These are phyloP conservation scores for Microctenopoma stevenorrisi DNA, from an alignment of 2,797 vertebrate species.

Conservation along the genomic window DNA sequence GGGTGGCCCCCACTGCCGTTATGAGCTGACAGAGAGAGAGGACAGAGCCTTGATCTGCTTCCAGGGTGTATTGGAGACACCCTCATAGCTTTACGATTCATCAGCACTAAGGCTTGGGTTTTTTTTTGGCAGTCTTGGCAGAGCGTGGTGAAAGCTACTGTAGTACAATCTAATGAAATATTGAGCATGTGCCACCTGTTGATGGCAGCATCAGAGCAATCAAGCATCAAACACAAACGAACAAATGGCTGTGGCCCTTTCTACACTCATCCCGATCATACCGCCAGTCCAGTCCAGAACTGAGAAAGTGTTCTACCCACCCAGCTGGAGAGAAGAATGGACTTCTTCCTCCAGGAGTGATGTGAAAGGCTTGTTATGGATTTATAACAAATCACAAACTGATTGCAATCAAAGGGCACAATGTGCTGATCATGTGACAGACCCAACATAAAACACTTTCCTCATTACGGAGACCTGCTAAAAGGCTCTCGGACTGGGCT, in stretches of 20 bases:
- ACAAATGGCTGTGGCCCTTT: constrained; percentile 32
- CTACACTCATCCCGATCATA: constrained; percentile 25
- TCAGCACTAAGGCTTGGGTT: constrained; percentile 17
- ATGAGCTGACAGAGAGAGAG: constrained; percentile 15
- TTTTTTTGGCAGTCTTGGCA: constrained; percentile 32
- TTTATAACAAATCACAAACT: constrained; percentile 32
- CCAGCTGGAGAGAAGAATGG: constrained; percentile 31
- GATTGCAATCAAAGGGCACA: constrained; percentile 35
- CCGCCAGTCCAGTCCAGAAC: background rate
- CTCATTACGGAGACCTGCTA: background rate
- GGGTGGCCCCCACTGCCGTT: constrained; percentile 29
- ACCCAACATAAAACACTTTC: background rate
- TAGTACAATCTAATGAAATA: constrained; percentile 54
- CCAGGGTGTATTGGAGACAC: constrained; percentile 54
- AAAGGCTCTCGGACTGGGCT: background rate
- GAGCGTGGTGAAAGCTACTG: constrained; percentile 39
- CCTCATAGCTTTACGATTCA: constrained; percentile 55
- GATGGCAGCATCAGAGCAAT: constrained; percentile 66
- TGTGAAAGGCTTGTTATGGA: constrained; percentile 9
- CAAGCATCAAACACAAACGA: constrained; percentile 49
- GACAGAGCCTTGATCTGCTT: constrained; percentile 53
- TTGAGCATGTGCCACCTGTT: constrained; percentile 42
- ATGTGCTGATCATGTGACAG: constrained; percentile 35
- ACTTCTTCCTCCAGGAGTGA: constrained; percentile 1
- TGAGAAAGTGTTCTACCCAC: constrained; percentile 42